These are phyloP conservation scores for Embidobia sp. DNA, from an alignment of 2,888 invertebrate species.

Conservation along the genomic window DNA sequence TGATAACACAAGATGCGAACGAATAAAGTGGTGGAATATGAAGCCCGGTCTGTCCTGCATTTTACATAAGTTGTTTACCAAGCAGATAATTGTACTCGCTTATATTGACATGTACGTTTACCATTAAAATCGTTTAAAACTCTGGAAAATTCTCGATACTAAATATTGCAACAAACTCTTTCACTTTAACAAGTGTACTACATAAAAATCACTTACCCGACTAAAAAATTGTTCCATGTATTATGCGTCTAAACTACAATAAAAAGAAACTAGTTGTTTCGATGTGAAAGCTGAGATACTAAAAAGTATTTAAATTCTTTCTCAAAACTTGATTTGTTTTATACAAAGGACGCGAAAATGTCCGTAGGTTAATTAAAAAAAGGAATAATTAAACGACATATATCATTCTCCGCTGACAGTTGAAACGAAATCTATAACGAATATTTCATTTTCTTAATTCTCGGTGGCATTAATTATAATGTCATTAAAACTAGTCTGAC, in stretches of 20 bases:
- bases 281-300: too few species aligned
- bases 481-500: conserved; percentile 53
- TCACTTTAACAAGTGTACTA: too few species aligned
- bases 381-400: conserved; percentile 18
- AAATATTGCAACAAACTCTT: neutral
- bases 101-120: conserved; percentile 7
- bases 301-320: neutral
- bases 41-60: conserved; percentile 12
- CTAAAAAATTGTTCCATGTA: too few species aligned
- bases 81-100: conserved; percentile 30
- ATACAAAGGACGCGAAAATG: conserved; percentile 2
- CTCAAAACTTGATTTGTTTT: conserved; percentile 5
- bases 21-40: neutral
- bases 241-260: too few species aligned
- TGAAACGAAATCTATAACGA: conserved; percentile 34
- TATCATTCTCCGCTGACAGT: conserved; percentile 41
- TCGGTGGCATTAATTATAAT: conserved; percentile 51
- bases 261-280: too few species aligned
- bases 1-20: neutral
- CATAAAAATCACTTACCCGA: too few species aligned
- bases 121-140: too few species aligned
- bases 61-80: conserved; percentile 44
- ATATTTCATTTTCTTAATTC: conserved; percentile 45
- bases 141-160: conserved; percentile 10
- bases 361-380: conserved; percentile 2